Conservation (phyloP, 2,888 invertebrate genomes). For the Drosophila parthenogenetica region DNA sequence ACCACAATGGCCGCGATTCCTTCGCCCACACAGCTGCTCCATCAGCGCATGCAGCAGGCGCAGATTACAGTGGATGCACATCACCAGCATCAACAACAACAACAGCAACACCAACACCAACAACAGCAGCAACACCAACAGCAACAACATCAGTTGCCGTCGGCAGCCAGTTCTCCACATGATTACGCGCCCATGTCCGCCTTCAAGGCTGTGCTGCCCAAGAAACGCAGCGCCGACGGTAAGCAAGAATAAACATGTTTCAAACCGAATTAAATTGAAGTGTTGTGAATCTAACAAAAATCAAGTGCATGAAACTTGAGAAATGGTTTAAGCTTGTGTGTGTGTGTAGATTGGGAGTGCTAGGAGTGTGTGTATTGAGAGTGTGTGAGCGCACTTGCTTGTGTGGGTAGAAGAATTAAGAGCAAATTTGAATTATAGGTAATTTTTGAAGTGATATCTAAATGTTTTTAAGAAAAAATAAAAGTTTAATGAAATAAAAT, state of each 20-base stretch:
- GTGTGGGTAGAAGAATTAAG: no score
- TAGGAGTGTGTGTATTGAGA: not conserved
- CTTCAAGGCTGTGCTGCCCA: slow-evolving; percentile 85
- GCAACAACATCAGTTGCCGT: slow-evolving; percentile 64
- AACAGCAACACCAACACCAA: slow-evolving; percentile 53
- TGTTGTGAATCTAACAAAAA: not conserved
- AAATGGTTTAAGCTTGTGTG: not conserved
- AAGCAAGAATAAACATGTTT: slow-evolving; percentile 52
- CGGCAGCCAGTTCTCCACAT: slow-evolving; percentile 69
- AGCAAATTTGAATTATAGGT: no score
- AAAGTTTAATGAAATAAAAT: no score
- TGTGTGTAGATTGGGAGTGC: not conserved
- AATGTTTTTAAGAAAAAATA: no score
- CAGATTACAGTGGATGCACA: slow-evolving; percentile 66
- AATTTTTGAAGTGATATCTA: no score
- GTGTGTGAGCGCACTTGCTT: no score
- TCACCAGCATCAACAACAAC: slow-evolving; percentile 71
- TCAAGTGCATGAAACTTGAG: not conserved
- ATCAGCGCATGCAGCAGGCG: slow-evolving; percentile 77
- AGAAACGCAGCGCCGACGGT: slow-evolving; percentile 85
- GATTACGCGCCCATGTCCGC: slow-evolving; percentile 83
- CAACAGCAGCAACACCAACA: slow-evolving; percentile 64
- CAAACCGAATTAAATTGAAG: not conserved
- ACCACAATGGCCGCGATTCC: slow-evolving; percentile 80
- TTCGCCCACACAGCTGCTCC: slow-evolving; percentile 80